Evolutionary conservation across 2,888 invertebrate species (phyloP), one percentile per base, ranked within the genome.

Genomic region (Athalia cordata): DNA sequence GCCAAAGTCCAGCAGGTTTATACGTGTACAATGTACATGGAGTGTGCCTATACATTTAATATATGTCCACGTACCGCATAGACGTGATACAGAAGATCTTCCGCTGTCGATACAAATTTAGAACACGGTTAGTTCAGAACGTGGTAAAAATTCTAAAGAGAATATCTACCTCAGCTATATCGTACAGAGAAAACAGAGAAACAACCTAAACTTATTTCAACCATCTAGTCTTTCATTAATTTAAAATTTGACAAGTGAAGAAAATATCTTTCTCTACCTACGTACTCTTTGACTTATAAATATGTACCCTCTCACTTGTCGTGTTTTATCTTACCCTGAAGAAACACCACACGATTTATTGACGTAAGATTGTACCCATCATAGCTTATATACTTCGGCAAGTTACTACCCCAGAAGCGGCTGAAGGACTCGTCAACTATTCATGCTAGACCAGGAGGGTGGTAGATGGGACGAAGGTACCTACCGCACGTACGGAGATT

Each of bases 401-500:
- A 59, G 57, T 70, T 70, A 70, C 57, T 57, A 70, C 70, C 45
- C 15, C 29, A 2, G 29, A 0, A 29, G 29, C 52, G 57, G 57
- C 59, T 59, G 57, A 70, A n/a, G 70, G 59, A 70, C 70, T 70
- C 70, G 70, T 70, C 70, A 70, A 57, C 11, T 70, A 70, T 70
- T 70, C 57, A 70, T 70, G 11, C 29, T 29, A 29, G 29, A 29
- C 0, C 29, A 29, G 29, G 2, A 29, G 29, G 29, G 29, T 29
- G 29, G 29, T 29, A 29, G 29, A 29, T 29, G 29, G 29, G 29
- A 29, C 29, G 29, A 29, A 29, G 29, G 29, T 29, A 29, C 29
- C 29, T 29, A 29, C 29, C 29, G 29, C 29, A 29, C 29, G 29
- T 29, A 29, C 29, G 29, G 29, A 29, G 29, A 29, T 29, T 29